Evolutionary conservation across 2,797 vertebrate genomes (phyloP).

Genomic region (Columba guinea): DNA sequence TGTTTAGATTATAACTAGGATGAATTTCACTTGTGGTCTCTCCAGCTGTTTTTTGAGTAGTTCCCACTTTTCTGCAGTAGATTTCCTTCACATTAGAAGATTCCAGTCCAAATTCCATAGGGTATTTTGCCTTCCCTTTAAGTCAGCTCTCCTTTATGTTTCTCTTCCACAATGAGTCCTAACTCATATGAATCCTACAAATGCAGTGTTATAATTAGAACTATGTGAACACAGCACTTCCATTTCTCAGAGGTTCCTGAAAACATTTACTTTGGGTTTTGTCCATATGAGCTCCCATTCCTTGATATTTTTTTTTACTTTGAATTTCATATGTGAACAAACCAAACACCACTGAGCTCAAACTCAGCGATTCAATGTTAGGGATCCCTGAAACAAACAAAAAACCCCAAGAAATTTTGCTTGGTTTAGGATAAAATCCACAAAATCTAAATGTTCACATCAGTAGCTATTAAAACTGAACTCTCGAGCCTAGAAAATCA

Average conservation of each 20-base stretch:
- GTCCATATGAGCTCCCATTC: constrained; percentile 69
- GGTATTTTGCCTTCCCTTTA: constrained; percentile 64
- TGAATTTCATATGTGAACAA: constrained; percentile 62
- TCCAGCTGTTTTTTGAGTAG: constrained; percentile 70
- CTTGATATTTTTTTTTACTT: constrained; percentile 66
- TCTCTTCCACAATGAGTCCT: constrained; percentile 30
- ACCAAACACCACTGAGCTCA: constrained; percentile 14
- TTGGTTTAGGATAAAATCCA: not conserved
- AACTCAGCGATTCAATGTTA: not conserved
- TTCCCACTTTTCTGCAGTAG: constrained; percentile 48
- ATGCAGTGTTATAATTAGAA: constrained; percentile 71
- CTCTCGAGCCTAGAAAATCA: not conserved
- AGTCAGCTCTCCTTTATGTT: constrained; percentile 59
- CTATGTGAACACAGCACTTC: constrained; percentile 72
- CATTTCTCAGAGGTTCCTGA: constrained; percentile 73
- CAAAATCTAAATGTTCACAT: not conserved
- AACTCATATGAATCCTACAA: constrained; percentile 59
- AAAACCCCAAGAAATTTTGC: not conserved
- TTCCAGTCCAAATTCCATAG: constrained; percentile 62
- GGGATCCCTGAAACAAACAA: not conserved
- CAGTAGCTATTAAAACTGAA: not conserved
- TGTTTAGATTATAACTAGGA: constrained; percentile 65
- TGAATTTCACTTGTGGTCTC: constrained; percentile 67
- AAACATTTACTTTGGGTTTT: constrained; percentile 75
- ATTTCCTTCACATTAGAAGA: constrained; percentile 61